Percentiles rank a stretch among this genome's conserved stretches.
These are phyloP conservation scores for Conus ventricosus DNA, from an alignment of 1,140 invertebrate genomes.

Conservation along the genomic window DNA sequence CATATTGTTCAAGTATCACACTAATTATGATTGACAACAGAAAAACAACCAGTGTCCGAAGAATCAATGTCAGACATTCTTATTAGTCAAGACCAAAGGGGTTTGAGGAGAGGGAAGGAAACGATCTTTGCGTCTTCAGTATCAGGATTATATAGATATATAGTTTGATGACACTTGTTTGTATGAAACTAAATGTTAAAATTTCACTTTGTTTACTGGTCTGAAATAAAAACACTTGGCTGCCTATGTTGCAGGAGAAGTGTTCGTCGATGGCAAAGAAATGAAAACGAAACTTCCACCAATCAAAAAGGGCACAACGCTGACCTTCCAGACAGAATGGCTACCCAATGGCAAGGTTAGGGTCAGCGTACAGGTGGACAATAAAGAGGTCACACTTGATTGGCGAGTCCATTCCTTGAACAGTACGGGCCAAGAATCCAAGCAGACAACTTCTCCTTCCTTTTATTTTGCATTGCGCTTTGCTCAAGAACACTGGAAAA, in stretches of 20 bases:
- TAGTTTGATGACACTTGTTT: too few species aligned
- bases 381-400: conserved; percentile 70
- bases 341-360: conserved; percentile 67
- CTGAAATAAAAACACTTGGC: too few species aligned
- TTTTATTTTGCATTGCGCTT: conserved; percentile 66
- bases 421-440: background rate
- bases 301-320: conserved; percentile 62
- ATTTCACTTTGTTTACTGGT: too few species aligned
- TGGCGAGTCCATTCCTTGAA: conserved; percentile 59
- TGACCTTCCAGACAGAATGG: conserved; percentile 66
- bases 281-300: conserved; percentile 68
- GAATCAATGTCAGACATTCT: too few species aligned
- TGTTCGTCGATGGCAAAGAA: conserved; percentile 70
- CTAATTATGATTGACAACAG: too few species aligned
- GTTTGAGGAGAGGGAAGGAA: too few species aligned
- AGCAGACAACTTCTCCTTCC: conserved; percentile 38
- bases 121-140: too few species aligned
- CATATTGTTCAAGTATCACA: too few species aligned
- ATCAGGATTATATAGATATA: too few species aligned
- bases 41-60: too few species aligned
- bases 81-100: too few species aligned
- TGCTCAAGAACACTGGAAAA: conserved; percentile 68
- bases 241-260: conserved; percentile 56
- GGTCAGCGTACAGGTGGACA: conserved; percentile 65
- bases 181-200: too few species aligned